phyloP scores from a whole-genome alignment of 2,797 vertebrate genomes.

The Protonibea diacanthus region DNA sequence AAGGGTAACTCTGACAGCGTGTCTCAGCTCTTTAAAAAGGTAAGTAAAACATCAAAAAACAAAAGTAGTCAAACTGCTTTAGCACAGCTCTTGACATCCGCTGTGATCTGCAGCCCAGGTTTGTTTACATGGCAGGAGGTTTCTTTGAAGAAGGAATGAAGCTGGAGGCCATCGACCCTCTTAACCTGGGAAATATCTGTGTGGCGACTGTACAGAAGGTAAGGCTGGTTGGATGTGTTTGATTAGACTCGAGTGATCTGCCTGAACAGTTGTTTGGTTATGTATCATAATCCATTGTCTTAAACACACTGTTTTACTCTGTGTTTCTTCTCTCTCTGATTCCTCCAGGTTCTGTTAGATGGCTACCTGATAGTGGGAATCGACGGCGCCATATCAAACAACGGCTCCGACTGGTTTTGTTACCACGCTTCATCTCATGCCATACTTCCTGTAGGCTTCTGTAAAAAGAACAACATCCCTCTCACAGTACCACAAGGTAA shows the following conservation, averaged over 20 bases:
- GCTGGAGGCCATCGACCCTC: constrained; percentile 94
- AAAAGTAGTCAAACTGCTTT: background rate
- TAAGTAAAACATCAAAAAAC: constrained; percentile 56
- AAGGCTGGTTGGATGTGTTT: background rate
- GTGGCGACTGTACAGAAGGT: constrained; percentile 95
- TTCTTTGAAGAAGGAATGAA: constrained; percentile 97
- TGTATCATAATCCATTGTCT: background rate
- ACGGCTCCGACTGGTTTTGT: constrained; percentile 93
- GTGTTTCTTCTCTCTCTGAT: background rate
- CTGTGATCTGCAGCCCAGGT: constrained; percentile 85
- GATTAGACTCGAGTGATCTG: background rate
- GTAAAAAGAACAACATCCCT: constrained; percentile 89
- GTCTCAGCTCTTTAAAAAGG: constrained; percentile 92
- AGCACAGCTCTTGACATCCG: background rate
- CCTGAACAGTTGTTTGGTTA: background rate
- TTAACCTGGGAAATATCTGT: constrained; percentile 95
- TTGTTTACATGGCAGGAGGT: constrained; percentile 90
- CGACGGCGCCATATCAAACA: constrained; percentile 85
- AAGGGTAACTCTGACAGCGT: constrained; percentile 87
- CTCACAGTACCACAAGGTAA: constrained; percentile 87
- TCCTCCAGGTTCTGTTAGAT: constrained; percentile 89
- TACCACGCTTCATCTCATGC: constrained; percentile 95
- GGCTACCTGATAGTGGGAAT: constrained; percentile 96
- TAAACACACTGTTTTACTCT: background rate
- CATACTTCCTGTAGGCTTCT: constrained; percentile 92